phyloP scores from a whole-genome alignment of 2,797 vertebrate genomes.

The Triplophysa bombifrons region DNA sequence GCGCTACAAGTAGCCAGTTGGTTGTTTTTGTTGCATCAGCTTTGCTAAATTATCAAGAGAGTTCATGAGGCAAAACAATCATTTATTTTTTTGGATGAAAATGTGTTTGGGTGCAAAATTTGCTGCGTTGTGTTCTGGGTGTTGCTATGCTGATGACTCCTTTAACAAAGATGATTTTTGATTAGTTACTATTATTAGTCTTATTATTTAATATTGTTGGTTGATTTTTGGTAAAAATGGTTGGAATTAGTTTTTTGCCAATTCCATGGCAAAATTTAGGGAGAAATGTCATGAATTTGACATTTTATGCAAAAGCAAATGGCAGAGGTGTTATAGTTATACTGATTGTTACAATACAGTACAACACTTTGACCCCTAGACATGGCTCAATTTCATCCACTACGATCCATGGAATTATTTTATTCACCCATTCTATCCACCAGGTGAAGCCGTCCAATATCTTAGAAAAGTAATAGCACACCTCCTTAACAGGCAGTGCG shows the following conservation, averaged over 20 bases:
- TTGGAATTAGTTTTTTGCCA: no score
- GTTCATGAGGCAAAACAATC: neutral
- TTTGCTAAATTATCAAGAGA: slow-evolving; percentile 17
- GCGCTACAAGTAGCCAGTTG: neutral
- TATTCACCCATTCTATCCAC: neutral
- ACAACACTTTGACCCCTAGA: no score
- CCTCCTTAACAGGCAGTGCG: neutral
- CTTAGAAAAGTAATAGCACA: slow-evolving; percentile 4
- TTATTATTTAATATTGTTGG: no score
- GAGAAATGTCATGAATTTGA: no score
- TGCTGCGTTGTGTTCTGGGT: neutral
- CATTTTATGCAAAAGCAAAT: no score
- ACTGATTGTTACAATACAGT: no score
- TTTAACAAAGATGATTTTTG: neutral
- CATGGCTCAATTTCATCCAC: neutral
- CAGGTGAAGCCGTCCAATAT: neutral
- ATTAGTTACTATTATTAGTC: no score
- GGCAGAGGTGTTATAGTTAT: no score
- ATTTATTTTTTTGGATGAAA: neutral
- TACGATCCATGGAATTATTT: neutral
- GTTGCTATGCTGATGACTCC: neutral
- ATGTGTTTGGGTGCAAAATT: neutral
- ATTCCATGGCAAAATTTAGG: no score
- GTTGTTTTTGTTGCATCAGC: slow-evolving; percentile 10
- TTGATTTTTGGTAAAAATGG: no score